phyloP scores from a whole-genome alignment of 2,113 vertebrate genomes.

The Neodon shergylaensis region DNA sequence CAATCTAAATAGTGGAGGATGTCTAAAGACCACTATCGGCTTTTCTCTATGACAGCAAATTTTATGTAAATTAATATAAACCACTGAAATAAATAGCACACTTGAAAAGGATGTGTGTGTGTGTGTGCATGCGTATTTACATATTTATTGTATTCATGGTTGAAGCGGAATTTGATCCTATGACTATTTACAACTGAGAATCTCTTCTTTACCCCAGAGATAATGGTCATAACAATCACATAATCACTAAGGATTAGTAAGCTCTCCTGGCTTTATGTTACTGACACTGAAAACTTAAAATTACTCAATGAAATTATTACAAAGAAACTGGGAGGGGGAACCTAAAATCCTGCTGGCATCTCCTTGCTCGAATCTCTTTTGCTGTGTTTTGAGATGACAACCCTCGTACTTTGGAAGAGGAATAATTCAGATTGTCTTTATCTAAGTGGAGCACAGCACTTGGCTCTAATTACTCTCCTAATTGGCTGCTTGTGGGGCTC shows the following conservation, averaged over 20 bases:
- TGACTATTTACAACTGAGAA: background rate
- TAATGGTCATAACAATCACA: background rate
- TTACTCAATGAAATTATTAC: background rate
- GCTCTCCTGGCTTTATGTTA: background rate
- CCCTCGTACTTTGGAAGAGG: background rate
- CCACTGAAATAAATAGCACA: background rate
- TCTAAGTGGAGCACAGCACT: background rate
- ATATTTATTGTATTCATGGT: background rate
- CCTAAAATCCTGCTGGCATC: background rate
- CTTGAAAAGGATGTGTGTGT: background rate
- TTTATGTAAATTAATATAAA: conserved; percentile 20
- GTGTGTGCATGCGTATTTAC: background rate
- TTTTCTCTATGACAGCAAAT: background rate
- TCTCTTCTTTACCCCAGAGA: background rate
- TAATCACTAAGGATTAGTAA: background rate
- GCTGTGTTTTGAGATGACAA: background rate
- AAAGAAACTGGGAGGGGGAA: background rate
- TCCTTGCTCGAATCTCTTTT: background rate
- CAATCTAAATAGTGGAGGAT: background rate
- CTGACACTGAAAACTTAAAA: background rate
- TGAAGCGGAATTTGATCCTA: background rate
- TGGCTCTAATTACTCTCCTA: background rate
- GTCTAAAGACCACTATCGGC: background rate
- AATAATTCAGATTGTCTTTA: background rate
- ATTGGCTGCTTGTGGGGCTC: background rate